phyloP scores from a whole-genome alignment of 2,888 invertebrate species.

The Drosophila diplacantha region DNA sequence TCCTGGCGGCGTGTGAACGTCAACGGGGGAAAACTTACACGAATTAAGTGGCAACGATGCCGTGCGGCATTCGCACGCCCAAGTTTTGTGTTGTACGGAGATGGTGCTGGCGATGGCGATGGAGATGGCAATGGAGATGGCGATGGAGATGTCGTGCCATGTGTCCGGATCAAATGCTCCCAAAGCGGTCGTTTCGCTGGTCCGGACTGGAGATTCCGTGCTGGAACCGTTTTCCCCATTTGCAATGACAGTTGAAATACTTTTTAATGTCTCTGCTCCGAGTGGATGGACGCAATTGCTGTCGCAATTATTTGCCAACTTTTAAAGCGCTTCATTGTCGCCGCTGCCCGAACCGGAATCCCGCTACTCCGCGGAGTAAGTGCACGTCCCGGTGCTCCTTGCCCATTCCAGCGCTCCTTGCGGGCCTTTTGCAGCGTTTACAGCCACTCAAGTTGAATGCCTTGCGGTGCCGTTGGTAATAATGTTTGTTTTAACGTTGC shows the following conservation, averaged over 20 bases:
- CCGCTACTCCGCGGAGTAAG: slow-evolving; percentile 16
- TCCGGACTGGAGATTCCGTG: slow-evolving; percentile 15
- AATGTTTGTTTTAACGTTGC: slow-evolving; percentile 43
- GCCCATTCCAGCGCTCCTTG: slow-evolving; percentile 27
- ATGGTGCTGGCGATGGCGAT: slow-evolving; percentile 1
- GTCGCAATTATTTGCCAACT: slow-evolving; percentile 53
- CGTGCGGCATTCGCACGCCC: slow-evolving; percentile 21
- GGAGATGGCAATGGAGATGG: not conserved
- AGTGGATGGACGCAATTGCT: slow-evolving; percentile 21
- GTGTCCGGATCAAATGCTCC: slow-evolving; percentile 36
- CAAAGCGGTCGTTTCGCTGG: slow-evolving; percentile 62
- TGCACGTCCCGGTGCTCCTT: slow-evolving; percentile 34
- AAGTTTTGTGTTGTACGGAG: slow-evolving; percentile 6
- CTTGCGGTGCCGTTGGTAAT: slow-evolving; percentile 48
- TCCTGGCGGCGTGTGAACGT: slow-evolving; percentile 21
- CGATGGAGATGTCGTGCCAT: slow-evolving; percentile 5
- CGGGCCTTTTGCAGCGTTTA: slow-evolving; percentile 52
- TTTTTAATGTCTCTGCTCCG: slow-evolving; percentile 43
- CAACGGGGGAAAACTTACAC: slow-evolving; percentile 54
- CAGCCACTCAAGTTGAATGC: slow-evolving; percentile 66
- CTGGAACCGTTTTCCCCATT: slow-evolving; percentile 36
- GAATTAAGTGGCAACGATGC: slow-evolving; percentile 60
- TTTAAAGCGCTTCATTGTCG: slow-evolving; percentile 53
- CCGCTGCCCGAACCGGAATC: slow-evolving; percentile 19
- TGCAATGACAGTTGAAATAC: slow-evolving; percentile 48